These are phyloP conservation scores for Tetrax tetrax DNA, from an alignment of 2,113 vertebrate genomes.

Conservation along the genomic window DNA sequence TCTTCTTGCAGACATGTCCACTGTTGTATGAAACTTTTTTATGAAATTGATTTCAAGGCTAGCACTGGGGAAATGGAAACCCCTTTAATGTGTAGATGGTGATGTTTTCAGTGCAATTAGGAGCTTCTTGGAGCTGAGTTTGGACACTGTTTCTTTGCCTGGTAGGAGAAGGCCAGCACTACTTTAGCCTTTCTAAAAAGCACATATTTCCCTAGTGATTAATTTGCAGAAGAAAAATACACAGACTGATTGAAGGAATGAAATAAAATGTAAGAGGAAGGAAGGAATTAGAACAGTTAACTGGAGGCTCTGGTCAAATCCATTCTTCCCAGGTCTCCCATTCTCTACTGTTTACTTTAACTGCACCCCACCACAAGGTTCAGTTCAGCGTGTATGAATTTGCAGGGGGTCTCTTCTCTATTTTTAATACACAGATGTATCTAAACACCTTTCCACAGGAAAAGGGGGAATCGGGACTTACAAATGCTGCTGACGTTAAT, in stretches of 20 bases:
- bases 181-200: not conserved
- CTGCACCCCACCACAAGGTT: not conserved
- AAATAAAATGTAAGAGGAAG: constrained; percentile 1
- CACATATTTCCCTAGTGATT: not conserved
- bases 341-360: not conserved
- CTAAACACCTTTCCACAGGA: not conserved
- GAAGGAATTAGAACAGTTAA: not conserved
- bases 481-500: not conserved
- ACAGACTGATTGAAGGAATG: not conserved
- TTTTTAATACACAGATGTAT: not conserved
- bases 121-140: not conserved
- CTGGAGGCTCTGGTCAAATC: not conserved
- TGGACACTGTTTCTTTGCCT: not conserved
- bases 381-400: not conserved
- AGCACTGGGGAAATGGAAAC: not conserved
- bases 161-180: not conserved
- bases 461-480: not conserved
- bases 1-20: not conserved
- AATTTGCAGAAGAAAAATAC: constrained; percentile 7
- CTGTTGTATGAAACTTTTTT: not conserved
- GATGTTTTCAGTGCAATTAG: not conserved
- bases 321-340: not conserved
- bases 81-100: not conserved
- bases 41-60: not conserved
- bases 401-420: not conserved